Base-by-base conservation (phyloP, 1,140 invertebrate genomes). In the Bombus consobrinus region DNA sequence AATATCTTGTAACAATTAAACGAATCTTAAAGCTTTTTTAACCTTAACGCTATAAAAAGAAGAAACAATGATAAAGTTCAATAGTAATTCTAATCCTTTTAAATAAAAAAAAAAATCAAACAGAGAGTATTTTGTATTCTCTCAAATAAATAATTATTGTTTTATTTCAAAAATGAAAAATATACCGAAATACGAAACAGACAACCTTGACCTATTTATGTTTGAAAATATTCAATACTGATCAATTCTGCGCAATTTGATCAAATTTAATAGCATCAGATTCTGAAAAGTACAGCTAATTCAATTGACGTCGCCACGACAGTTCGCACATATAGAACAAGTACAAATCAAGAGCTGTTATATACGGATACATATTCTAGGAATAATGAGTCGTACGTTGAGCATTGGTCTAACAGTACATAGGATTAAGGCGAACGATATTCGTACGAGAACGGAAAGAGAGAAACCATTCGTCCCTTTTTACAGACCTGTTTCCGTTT, bases 351-450 rank as follows among this genome's bases (percentile, higher is more conserved):
- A 72, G 41, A 72, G 15, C 41, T 39, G n/a, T 57, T 73, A 85
- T 47, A 62, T 53, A 81, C 10, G 69, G n/a, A 28, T 81, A 74
- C 62, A 64, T 59, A 43, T 81, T 71, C 72, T 87, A 87, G 39
- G 78, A 88, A 83, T 88, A 92, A 91, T 89, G 91, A 88, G 90
- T 87, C 88, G 78, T 89, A 87, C 84, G 84, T 92, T 93, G 92
- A 93, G 93, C 93, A 91, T 88, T 91, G 84, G 88, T 91, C 90
- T 92, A 91, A 62, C 92, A 88, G 83, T 86, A 73, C 91, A 89
- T 92, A 92, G 90, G 92, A 64, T 83, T 91, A 92, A 91, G 90
- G 89, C 89, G 91, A 92, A 88, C 85, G 90, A 75, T 88, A 89
- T 71, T 91, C 81, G 75, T 86, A 90, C 83, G 69, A 86, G 86